phyloP scores from a whole-genome alignment of 2,888 invertebrate genomes.

The Drosophila recens region DNA sequence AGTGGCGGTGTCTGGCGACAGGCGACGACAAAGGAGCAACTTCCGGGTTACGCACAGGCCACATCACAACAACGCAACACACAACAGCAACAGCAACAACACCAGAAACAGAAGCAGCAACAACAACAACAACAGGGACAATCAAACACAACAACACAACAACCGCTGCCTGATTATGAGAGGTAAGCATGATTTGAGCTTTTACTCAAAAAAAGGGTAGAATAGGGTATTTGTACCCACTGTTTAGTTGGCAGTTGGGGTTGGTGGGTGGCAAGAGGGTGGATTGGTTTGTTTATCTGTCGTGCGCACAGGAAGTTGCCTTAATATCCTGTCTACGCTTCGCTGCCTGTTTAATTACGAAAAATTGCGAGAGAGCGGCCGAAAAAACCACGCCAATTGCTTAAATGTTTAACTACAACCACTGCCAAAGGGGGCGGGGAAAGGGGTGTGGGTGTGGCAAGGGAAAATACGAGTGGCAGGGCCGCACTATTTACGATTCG shows the following conservation, averaged over 20 bases:
- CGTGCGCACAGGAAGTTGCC: conserved; percentile 66
- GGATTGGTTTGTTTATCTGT: conserved; percentile 62
- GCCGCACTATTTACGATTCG: conserved; percentile 64
- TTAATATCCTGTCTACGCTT: conserved; percentile 79
- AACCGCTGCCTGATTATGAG: conserved; percentile 85
- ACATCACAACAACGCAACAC: conserved; percentile 70
- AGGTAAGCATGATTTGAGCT: conserved; percentile 80
- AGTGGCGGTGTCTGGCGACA: conserved; percentile 85
- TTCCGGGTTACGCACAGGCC: conserved; percentile 85
- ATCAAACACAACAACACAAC: conserved; percentile 66
- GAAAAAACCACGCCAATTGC: conserved; percentile 52
- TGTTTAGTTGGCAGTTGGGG: not conserved
- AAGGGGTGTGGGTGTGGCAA: not conserved
- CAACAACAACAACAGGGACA: conserved; percentile 61
- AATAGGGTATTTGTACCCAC: conserved; percentile 33
- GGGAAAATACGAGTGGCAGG: conserved; percentile 35
- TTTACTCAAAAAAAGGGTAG: conserved; percentile 9
- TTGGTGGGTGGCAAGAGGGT: not conserved
- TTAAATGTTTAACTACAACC: conserved; percentile 57
- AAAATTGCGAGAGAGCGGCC: conserved; percentile 61
- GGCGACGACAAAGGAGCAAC: conserved; percentile 85
- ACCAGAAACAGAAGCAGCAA: conserved; percentile 68
- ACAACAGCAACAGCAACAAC: conserved; percentile 61
- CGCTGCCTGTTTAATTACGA: conserved; percentile 77
- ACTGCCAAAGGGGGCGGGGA: not conserved